Conservation (phyloP, 1,140 invertebrate genomes). For the Polypedilum vanderplanki region DNA sequence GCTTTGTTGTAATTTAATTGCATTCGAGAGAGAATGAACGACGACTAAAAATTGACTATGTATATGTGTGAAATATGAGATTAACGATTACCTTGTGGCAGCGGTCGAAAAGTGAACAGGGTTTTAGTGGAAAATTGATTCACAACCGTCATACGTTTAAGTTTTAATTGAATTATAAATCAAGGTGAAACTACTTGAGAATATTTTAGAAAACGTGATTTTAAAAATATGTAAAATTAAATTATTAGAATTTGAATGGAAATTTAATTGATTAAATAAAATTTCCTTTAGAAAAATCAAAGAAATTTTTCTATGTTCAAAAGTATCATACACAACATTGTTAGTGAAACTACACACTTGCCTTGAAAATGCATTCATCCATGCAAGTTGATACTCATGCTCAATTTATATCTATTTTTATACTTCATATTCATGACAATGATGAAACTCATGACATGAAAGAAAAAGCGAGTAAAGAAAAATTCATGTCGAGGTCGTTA, state of each 20-base stretch:
- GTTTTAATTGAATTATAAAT: not conserved
- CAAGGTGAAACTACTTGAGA: not conserved
- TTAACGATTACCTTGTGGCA: not conserved
- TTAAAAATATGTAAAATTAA: no score
- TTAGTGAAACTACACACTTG: no score
- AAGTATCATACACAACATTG: no score
- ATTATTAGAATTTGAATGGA: no score
- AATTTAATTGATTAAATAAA: no score
- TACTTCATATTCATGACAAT: conserved; percentile 10
- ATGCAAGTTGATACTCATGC: not conserved
- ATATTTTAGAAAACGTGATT: no score
- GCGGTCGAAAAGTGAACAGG: not conserved
- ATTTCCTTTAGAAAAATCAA: no score
- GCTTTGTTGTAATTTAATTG: not conserved
- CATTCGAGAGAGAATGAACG: not conserved
- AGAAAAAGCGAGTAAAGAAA: not conserved
- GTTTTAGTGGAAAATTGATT: not conserved
- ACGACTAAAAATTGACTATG: no score
- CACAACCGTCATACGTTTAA: not conserved
- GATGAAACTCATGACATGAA: no score
- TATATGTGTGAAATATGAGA: conserved; percentile 2
- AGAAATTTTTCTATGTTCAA: no score
- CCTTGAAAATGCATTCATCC: not conserved
- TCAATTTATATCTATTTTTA: conserved; percentile 1
- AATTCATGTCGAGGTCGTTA: conserved; percentile 24